Evolutionary conservation across 2,888 invertebrate species (phyloP).

Genomic region (Scaptomyza caliginosa): DNA sequence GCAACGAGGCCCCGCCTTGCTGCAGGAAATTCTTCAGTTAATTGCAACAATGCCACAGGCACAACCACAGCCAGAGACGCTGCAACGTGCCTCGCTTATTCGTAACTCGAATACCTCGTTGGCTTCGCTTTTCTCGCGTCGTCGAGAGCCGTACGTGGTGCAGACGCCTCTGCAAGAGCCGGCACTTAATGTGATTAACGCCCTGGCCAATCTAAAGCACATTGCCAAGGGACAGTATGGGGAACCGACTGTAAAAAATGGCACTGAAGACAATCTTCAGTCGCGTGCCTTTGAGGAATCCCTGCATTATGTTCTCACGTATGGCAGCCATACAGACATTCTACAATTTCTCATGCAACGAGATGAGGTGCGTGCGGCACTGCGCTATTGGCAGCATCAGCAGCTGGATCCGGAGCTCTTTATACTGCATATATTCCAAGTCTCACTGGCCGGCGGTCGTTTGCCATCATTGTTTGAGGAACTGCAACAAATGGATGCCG

Average conservation of each 20-base stretch:
- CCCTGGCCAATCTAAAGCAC: slow-evolving; percentile 86
- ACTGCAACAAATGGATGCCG: slow-evolving; percentile 87
- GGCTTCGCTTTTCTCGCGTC: slow-evolving; percentile 80
- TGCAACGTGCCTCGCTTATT: slow-evolving; percentile 81
- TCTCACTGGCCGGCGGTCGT: slow-evolving; percentile 88
- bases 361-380: slow-evolving; percentile 88
- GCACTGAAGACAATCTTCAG: slow-evolving; percentile 54
- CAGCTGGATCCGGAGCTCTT: slow-evolving; percentile 89
- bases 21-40: slow-evolving; percentile 89
- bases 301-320: slow-evolving; percentile 91
- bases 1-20: slow-evolving; percentile 87
- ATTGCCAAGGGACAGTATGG: slow-evolving; percentile 86
- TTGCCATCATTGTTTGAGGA: slow-evolving; percentile 87
- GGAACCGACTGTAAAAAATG: slow-evolving; percentile 21
- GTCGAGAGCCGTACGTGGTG: slow-evolving; percentile 85
- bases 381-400: slow-evolving; percentile 89
- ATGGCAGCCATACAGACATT: slow-evolving; percentile 90
- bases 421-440: slow-evolving; percentile 89
- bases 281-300: slow-evolving; percentile 90
- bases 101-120: slow-evolving; percentile 82
- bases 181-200: slow-evolving; percentile 87
- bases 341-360: slow-evolving; percentile 91
- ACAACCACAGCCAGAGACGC: slow-evolving; percentile 80
- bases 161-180: slow-evolving; percentile 86
- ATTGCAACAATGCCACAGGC: slow-evolving; percentile 85